phyloP scores from a whole-genome alignment of 2,888 invertebrate species.

The Parnassius glacialis region DNA sequence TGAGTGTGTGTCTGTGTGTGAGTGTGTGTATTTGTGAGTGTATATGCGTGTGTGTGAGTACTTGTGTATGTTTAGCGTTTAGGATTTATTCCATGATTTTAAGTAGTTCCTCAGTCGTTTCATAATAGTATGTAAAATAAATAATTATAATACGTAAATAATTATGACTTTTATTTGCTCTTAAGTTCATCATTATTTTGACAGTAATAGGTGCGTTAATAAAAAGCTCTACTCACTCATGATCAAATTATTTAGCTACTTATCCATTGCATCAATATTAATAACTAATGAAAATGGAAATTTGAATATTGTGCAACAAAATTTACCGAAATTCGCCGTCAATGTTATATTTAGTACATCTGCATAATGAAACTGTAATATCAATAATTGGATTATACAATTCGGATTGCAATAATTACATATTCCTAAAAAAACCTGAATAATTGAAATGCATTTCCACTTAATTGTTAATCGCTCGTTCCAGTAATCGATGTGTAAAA shows the following conservation, averaged over 20 bases:
- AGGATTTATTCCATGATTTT: no score
- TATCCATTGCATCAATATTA: conserved; percentile 61
- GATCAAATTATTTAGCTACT: conserved; percentile 55
- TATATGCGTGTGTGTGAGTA: no score
- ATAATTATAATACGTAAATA: conserved; percentile 5
- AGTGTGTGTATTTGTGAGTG: no score
- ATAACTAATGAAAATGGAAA: conserved; percentile 64
- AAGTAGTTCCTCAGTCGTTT: no score
- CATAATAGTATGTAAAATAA: no score
- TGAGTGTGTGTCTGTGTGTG: no score
- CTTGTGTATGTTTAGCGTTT: no score
- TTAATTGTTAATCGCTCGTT: no score
- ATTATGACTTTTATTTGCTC: conserved; percentile 8
- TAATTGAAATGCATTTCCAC: no score
- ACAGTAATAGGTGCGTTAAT: conserved; percentile 31
- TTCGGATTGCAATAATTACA: conserved; percentile 30
- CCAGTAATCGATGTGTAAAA: no score
- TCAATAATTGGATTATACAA: conserved; percentile 34
- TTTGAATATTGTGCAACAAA: conserved; percentile 64
- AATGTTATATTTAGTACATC: conserved; percentile 38
- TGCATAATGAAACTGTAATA: conserved; percentile 37
- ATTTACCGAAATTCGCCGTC: conserved; percentile 54
- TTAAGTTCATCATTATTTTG: conserved; percentile 25
- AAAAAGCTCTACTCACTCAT: conserved; percentile 41
- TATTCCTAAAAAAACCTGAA: conserved; percentile 33